Evolutionary conservation across 2,797 vertebrate genomes (phyloP).

Genomic region (Manis pentadactyla): DNA sequence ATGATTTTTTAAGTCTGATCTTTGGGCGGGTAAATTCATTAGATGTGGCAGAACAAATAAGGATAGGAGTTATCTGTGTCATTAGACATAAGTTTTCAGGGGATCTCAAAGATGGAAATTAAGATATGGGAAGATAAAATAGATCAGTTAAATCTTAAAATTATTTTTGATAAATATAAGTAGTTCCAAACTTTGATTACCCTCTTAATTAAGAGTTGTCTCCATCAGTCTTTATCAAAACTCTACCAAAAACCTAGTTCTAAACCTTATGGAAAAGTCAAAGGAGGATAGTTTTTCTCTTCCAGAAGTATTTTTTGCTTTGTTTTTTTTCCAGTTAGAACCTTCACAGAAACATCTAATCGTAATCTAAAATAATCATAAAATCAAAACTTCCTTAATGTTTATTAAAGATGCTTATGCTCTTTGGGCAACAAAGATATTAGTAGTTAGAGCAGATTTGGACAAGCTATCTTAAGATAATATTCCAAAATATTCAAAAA

Average conservation of each 20-base stretch:
- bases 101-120: neutral
- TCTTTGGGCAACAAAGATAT: neutral
- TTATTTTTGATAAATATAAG: neutral
- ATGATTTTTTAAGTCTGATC: neutral
- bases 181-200: neutral
- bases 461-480: constrained; percentile 2
- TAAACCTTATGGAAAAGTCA: neutral
- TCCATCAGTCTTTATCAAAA: constrained; percentile 4
- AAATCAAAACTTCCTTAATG: neutral
- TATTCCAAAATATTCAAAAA: neutral
- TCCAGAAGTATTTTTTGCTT: neutral
- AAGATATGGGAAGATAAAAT: neutral
- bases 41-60: neutral
- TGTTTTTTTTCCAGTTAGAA: constrained; percentile 26
- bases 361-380: neutral
- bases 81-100: neutral
- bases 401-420: neutral
- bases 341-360: neutral
- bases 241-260: neutral
- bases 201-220: neutral
- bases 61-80: neutral
- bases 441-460: neutral
- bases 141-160: neutral
- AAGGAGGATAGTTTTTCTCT: neutral
- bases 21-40: neutral